A percentile compares a stretch with the other conserved stretches of the same genome.
Evolutionary conservation across 2,888 invertebrate species (phyloP).

Genomic region (Camponotus fellah): DNA sequence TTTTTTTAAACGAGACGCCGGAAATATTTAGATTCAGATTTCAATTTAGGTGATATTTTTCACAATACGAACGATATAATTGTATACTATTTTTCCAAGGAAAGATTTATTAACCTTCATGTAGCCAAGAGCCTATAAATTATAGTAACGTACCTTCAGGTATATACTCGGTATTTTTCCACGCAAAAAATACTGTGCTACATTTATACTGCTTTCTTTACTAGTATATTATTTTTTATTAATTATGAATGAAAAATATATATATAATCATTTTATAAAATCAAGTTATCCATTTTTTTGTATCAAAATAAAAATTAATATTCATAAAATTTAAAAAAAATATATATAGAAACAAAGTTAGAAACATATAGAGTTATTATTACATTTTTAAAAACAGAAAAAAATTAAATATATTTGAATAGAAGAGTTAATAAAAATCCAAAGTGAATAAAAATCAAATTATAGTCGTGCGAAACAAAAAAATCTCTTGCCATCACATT

Average conservation of each 20-base stretch:
- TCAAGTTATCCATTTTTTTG: not conserved
- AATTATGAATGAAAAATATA: not conserved
- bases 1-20: not conserved
- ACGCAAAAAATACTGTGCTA: constrained; percentile 7
- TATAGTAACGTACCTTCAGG: not conserved
- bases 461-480: not conserved
- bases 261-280: too few species aligned
- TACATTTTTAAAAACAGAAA: constrained; percentile 5
- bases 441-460: constrained; percentile 38
- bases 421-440: constrained; percentile 27
- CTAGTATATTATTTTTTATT: not conserved
- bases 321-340: constrained; percentile 1
- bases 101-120: constrained; percentile 13
- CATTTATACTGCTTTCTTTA: not conserved
- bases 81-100: not conserved
- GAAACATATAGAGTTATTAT: not conserved
- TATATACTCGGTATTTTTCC: constrained; percentile 5
- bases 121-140: constrained; percentile 15
- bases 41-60: not conserved
- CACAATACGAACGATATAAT: not conserved
- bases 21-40: not conserved
- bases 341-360: not conserved
- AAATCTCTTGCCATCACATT: not conserved
- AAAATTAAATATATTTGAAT: not conserved
- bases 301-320: not conserved